Evolutionary conservation across 2,888 invertebrate genomes (phyloP), one percentile per base, ranked within the genome.

Genomic region (Aplocera efformata): DNA sequence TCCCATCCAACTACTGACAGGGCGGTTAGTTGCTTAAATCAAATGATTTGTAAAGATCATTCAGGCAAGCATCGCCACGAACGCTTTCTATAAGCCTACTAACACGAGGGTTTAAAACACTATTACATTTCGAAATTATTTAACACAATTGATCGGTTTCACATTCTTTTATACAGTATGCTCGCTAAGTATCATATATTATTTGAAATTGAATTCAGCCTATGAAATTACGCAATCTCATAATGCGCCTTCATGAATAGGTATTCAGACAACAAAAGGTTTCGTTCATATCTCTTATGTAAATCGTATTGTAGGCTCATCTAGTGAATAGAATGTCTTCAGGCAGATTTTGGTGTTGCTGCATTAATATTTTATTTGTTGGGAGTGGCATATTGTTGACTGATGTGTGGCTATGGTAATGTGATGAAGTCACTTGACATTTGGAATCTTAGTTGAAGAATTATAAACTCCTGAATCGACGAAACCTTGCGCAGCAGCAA

Each of bases 241-340:
- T 63, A 61, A 64, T 66, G 64, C 60, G 56, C 56, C 58, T 60
- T 56, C 60, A 63, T 72, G 74, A 76, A 80, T 78, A 76, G 67
- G 61, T 69, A 70, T 69, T 72, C 69, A 70, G 70, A 71, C 75
- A 76, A 81, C 77, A 83, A 82, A 79, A 68, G 77, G 80, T 77
- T 81, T 79, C 74, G 64, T 66, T 71, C 49, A 62, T 66, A 66
- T 68, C 63, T 60, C 63, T 80, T 81, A 81, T 75, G 73, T 79
- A 82, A 82, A 74, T 63, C 57, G 48, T 47, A 64, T 66, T 67
- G 67, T 66, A 71, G 60, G 60, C 67, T 67, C 50, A 55, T 67
- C 60, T 60, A 59, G 56, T 54, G 57, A 68, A 72, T 67, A 67
- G 66, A 71, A 72, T 72, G 64, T 72, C 68, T 74, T 67, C 62